Percentiles rank a stretch among this genome's conserved stretches.
phyloP scores from a whole-genome alignment of 1,140 invertebrate species.

The Acromyrmex heyeri region DNA sequence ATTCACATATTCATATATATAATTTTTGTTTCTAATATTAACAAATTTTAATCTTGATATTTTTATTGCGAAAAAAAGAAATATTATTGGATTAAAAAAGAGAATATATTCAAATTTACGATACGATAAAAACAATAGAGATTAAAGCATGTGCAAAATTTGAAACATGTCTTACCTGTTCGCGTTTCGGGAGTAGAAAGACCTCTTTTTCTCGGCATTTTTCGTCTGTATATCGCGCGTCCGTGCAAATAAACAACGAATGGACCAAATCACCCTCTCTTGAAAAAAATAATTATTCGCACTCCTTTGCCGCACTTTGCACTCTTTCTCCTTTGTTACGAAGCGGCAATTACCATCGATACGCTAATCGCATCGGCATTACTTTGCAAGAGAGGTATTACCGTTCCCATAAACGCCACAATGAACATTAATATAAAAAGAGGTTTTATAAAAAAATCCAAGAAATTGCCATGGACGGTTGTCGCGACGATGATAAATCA shows the following conservation, averaged over 20 bases:
- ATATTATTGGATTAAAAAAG: not conserved
- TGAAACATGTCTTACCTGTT: slow-evolving; percentile 67
- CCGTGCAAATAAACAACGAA: slow-evolving; percentile 8
- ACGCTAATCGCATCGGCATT: slow-evolving; percentile 28
- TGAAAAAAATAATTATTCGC: slow-evolving; percentile 16
- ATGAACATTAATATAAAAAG: not conserved
- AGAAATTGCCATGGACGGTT: not conserved
- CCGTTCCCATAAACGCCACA: not conserved
- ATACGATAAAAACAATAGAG: not conserved
- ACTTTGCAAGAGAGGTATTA: not conserved
- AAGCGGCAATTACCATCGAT: slow-evolving; percentile 44
- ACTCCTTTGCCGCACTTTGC: slow-evolving; percentile 45
- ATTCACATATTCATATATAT: not conserved
- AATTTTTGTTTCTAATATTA: not conserved
- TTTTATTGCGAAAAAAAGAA: not conserved
- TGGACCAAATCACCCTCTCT: slow-evolving; percentile 25
- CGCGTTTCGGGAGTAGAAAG: slow-evolving; percentile 69
- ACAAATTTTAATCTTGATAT: not conserved
- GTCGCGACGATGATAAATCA: not conserved
- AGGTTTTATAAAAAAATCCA: not conserved
- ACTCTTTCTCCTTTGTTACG: not conserved
- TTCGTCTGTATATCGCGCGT: slow-evolving; percentile 63
- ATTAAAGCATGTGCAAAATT: not conserved
- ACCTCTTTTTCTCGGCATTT: slow-evolving; percentile 72
- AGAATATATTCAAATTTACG: not conserved